Base-by-base conservation (phyloP, 2,797 vertebrate genomes). In the Oreonectes daqikongensis region DNA sequence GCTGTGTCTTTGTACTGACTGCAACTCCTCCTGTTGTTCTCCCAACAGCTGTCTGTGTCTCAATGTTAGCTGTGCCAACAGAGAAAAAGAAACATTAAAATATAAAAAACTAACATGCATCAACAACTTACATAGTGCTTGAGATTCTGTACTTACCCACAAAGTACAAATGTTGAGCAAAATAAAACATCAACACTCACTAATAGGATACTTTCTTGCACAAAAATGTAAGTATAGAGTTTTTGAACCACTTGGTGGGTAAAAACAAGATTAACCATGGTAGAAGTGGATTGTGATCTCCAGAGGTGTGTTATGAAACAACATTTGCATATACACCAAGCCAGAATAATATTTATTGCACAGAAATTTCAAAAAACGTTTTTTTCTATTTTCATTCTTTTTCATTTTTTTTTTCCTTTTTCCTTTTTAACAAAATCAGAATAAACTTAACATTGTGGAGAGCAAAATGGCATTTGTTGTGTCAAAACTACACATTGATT, bases 391-490 rank as follows among this genome's bases (percentile, higher is more conserved):
- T 75, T 78, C 77, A 59, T 72, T 4, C 15, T 38, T 75, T 79
- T 38, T 5, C 79, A n/a, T n/a, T n/a, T n/a, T n/a, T n/a, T 52
- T 48, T 86, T 82, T 83, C 68, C 81, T 82, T 73, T 90, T 85
- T 87, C 87, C 60, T 87, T 87, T 75, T 66, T 70, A 57, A 92
- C 91, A 91, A 93, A 92, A 85, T 85, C 77, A 81, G 55, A 80
- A 83, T 53, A 78, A 84, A 84, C 53, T 69, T 66, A 86, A 85
- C 71, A 79, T 82, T 72, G 46, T 84, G 82, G 86, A 83, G 87
- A 84, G 88, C 89, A 86, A 87, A 85, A 91, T 79, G 50, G 63
- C 55, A 83, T 75, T 61, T 50, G n/a, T 28, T 32, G 28, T 82
- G 75, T 79, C 79, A 75, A 11, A 65, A 24, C 81, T 77, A 32